Percentiles rank a stretch among this genome's conserved stretches.
These are phyloP conservation scores for Gerris lacustris DNA, from an alignment of 2,888 invertebrate genomes.

Conservation along the genomic window DNA sequence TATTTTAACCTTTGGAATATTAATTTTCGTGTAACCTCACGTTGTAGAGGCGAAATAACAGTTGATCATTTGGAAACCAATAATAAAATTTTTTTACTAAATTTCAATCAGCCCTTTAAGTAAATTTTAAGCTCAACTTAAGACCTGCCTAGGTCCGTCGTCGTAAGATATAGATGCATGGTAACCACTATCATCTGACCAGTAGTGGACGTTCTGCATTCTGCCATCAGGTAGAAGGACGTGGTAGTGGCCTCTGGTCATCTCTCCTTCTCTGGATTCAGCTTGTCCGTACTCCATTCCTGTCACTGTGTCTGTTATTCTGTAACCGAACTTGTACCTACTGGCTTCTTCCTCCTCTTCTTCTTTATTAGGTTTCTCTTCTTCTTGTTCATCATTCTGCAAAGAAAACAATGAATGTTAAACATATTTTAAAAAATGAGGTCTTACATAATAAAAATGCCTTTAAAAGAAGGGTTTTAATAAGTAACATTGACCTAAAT, in stretches of 20 bases:
- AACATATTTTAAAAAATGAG: neutral
- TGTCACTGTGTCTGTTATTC: slow-evolving; percentile 54
- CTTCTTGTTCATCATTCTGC: neutral
- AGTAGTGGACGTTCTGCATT: slow-evolving; percentile 58
- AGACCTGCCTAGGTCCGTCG: slow-evolving; percentile 10
- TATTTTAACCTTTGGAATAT: no score
- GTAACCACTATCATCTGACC: slow-evolving; percentile 62
- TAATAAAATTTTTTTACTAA: no score
- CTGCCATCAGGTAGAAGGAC: slow-evolving; percentile 67
- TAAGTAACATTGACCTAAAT: no score
- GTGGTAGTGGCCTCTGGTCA: slow-evolving; percentile 61
- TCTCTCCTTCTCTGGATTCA: slow-evolving; percentile 54
- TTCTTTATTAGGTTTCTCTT: neutral
- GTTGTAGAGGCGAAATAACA: no score
- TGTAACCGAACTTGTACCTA: slow-evolving; percentile 48
- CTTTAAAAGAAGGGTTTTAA: no score
- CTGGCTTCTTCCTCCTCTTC: slow-evolving; percentile 20
- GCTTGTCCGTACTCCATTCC: slow-evolving; percentile 67
- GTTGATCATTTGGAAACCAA: no score
- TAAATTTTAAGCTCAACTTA: neutral
- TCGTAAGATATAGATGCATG: slow-evolving; percentile 55
- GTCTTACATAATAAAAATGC: no score
- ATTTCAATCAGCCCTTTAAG: neutral
- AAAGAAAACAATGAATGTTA: neutral
- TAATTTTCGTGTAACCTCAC: no score